Conservation (phyloP, 2,888 invertebrate genomes). For the Actias luna region DNA sequence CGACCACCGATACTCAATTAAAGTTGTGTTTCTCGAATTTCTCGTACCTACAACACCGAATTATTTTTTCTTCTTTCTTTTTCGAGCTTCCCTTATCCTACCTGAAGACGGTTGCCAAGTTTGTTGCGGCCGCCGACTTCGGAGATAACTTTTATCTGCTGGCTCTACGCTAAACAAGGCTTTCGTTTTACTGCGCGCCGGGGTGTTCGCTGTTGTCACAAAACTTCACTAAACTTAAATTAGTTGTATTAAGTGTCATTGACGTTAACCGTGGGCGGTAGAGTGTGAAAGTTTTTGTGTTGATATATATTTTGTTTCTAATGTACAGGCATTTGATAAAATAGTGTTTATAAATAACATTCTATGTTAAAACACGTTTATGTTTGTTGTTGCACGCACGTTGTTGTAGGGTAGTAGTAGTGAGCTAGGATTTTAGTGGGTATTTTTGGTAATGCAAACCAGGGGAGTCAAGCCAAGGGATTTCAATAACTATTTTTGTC, state of each 20-base stretch:
- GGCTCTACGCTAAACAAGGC: constrained; percentile 56
- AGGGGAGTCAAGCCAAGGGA: too few species aligned
- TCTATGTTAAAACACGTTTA: too few species aligned
- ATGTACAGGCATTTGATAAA: not conserved
- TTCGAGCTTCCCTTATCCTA: constrained; percentile 69
- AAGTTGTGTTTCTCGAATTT: constrained; percentile 48
- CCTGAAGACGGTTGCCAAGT: constrained; percentile 69
- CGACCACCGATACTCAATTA: constrained; percentile 42
- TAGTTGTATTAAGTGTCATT: constrained; percentile 51
- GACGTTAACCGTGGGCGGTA: constrained; percentile 26
- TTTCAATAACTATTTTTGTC: too few species aligned
- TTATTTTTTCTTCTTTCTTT: constrained; percentile 60
- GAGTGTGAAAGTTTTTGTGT: not conserved
- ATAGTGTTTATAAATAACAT: not conserved
- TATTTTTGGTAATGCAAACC: too few species aligned
- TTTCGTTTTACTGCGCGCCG: constrained; percentile 54
- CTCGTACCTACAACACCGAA: constrained; percentile 45
- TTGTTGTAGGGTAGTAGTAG: too few species aligned
- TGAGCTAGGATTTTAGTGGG: too few species aligned
- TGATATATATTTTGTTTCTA: not conserved
- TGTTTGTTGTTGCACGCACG: too few species aligned
- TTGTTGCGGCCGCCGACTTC: constrained; percentile 60
- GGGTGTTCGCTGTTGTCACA: constrained; percentile 46
- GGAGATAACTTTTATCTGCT: constrained; percentile 64
- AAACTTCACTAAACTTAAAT: constrained; percentile 58